A percentile compares a stretch with the other conserved stretches of the same genome.
Evolutionary conservation across 1,140 invertebrate genomes (phyloP).

Genomic region (Dolichoris vasculosae): DNA sequence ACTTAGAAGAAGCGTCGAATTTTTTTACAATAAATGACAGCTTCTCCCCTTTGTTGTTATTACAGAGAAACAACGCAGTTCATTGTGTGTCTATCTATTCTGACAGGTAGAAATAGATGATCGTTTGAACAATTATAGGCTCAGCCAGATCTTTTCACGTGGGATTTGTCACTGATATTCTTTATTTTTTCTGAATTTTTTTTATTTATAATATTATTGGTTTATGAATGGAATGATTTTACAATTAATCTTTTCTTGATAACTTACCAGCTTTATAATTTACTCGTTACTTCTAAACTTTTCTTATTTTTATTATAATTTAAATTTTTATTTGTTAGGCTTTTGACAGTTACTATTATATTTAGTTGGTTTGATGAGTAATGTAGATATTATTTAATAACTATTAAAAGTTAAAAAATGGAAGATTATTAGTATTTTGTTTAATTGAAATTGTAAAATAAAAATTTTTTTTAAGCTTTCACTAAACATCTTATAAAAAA

Average conservation of each 20-base stretch:
- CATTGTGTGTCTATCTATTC: constrained; percentile 65
- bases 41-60: constrained; percentile 56
- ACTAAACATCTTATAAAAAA: no score
- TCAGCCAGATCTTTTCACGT: constrained; percentile 56
- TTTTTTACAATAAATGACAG: constrained; percentile 59
- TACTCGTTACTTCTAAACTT: not conserved
- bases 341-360: no score
- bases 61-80: constrained; percentile 58
- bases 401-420: no score
- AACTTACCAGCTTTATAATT: not conserved
- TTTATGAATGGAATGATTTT: constrained; percentile 1
- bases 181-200: constrained; percentile 26
- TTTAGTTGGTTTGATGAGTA: no score
- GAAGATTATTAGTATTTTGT: no score
- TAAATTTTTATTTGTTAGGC: no score
- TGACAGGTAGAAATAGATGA: constrained; percentile 72
- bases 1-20: constrained; percentile 61
- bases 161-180: constrained; percentile 55
- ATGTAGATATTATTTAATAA: no score
- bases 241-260: constrained; percentile 37
- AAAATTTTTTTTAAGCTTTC: no score
- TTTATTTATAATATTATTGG: constrained; percentile 2
- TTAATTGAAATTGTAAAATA: no score
- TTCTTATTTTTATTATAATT: not conserved
- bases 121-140: constrained; percentile 63